Conservation (phyloP, 64 coral and sea anemone genomes). For the Trachythela sp. region DNA sequence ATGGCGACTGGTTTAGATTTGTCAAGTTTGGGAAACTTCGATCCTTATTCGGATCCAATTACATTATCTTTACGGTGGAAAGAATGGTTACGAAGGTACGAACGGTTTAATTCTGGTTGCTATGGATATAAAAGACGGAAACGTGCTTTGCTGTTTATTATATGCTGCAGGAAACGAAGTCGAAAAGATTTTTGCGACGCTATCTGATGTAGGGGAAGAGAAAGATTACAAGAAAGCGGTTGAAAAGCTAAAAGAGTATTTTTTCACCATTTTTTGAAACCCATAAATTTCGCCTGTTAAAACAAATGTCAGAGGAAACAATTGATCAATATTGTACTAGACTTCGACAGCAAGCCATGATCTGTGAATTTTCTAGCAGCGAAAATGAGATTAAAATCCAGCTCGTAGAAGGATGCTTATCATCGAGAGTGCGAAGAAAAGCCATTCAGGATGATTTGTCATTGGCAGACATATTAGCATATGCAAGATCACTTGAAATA, state of each 20-base stretch:
- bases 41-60: neutral
- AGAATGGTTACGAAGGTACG: neutral
- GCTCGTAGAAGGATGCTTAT: neutral
- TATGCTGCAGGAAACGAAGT: neutral
- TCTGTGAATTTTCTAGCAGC: neutral
- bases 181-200: neutral
- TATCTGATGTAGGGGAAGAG: neutral
- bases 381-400: conserved; percentile 18
- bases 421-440: neutral
- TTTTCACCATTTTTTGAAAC: neutral
- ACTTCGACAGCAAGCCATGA: neutral
- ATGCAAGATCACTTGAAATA: conserved; percentile 15
- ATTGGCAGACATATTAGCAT: neutral
- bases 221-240: conserved; percentile 20
- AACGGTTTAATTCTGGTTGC: neutral
- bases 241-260: neutral
- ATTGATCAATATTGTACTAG: conserved; percentile 16
- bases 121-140: neutral
- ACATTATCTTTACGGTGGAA: neutral
- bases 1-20: neutral
- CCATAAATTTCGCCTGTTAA: neutral
- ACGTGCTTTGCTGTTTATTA: neutral
- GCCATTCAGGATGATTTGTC: neutral
- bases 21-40: neutral
- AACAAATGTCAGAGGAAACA: neutral